These are phyloP conservation scores for Strix uralensis DNA, from an alignment of 2,113 vertebrate genomes.

Conservation along the genomic window DNA sequence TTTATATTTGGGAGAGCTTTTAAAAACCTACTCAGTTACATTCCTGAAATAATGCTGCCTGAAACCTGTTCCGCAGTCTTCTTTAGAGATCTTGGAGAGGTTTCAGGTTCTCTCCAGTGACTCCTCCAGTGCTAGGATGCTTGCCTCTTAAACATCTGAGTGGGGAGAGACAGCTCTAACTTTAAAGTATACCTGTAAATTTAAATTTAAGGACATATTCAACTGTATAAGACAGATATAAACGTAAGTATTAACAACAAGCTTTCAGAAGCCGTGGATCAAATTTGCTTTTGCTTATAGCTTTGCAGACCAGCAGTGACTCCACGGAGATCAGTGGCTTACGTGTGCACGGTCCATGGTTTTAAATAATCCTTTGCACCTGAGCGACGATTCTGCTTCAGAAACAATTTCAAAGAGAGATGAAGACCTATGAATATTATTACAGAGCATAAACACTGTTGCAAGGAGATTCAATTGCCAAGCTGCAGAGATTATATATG, in stretches of 20 bases:
- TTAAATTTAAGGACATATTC: background rate
- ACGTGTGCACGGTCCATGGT: background rate
- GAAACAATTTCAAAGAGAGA: background rate
- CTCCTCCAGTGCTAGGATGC: background rate
- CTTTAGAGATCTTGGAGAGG: background rate
- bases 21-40: background rate
- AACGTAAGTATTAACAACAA: background rate
- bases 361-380: background rate
- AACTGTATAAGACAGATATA: background rate
- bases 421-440: background rate
- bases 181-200: background rate
- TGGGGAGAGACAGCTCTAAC: background rate
- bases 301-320: background rate
- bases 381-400: background rate
- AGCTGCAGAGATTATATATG: background rate
- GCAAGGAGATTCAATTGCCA: background rate
- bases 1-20: background rate
- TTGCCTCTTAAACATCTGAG: background rate
- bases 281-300: background rate
- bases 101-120: background rate
- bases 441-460: background rate
- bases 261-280: background rate
- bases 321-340: background rate
- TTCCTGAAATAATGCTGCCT: background rate
- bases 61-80: background rate